Conservation (phyloP, 2,888 invertebrate species). For the Neoitamus cyanurus region DNA sequence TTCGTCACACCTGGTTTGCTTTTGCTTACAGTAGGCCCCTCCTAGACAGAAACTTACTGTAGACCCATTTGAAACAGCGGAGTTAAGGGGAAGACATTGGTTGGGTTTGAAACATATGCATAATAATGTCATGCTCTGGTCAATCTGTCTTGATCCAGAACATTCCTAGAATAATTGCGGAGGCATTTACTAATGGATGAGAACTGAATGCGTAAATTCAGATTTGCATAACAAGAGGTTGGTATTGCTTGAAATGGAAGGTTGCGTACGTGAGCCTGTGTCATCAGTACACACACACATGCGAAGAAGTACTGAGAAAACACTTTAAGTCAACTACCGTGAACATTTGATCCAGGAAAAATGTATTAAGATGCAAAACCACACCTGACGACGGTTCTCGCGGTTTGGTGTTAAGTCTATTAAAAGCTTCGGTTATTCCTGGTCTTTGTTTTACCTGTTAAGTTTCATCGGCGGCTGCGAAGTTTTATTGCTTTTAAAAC, state of each 20-base stretch:
- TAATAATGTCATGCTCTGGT: background rate
- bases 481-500: background rate
- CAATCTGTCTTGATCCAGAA: background rate
- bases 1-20: background rate
- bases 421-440: background rate
- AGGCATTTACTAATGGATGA: constrained; percentile 9
- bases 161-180: background rate
- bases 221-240: constrained; percentile 22
- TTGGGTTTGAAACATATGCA: background rate
- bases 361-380: background rate
- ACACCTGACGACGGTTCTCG: background rate
- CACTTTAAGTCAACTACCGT: background rate
- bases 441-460: background rate
- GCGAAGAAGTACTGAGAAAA: background rate
- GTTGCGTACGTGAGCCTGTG: background rate
- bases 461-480: background rate
- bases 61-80: background rate
- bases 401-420: background rate
- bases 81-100: background rate
- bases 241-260: background rate
- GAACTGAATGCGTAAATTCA: constrained; percentile 26
- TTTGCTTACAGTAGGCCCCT: background rate
- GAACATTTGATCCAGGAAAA: background rate
- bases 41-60: background rate
- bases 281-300: background rate